These are phyloP conservation scores for Andrena hattorfiana DNA, from an alignment of 2,888 invertebrate species.

Conservation along the genomic window DNA sequence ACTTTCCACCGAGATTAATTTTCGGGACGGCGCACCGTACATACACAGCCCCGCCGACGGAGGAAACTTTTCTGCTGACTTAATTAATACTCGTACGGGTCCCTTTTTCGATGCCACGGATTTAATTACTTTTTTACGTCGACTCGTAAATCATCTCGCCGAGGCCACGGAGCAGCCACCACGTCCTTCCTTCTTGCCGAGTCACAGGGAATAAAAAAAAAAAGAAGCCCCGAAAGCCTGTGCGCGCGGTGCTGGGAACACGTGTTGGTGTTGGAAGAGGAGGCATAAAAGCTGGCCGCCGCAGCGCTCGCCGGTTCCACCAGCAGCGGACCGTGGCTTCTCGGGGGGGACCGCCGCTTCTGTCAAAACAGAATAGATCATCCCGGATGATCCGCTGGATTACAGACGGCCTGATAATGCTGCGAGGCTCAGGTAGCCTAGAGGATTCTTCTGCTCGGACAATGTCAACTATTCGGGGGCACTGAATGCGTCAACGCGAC, in stretches of 20 bases:
- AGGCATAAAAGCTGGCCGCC: slow-evolving; percentile 41
- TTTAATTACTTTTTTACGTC: slow-evolving; percentile 84
- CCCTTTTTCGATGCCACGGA: slow-evolving; percentile 73
- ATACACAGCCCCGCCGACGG: slow-evolving; percentile 25
- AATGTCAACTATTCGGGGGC: slow-evolving; percentile 23
- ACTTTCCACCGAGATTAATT: slow-evolving; percentile 78
- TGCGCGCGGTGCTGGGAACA: slow-evolving; percentile 54
- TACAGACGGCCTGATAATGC: slow-evolving; percentile 61
- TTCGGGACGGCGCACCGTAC: slow-evolving; percentile 58
- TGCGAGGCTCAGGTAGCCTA: slow-evolving; percentile 46
- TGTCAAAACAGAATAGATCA: slow-evolving; percentile 79
- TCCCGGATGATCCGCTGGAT: slow-evolving; percentile 77
- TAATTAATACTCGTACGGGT: slow-evolving; percentile 79
- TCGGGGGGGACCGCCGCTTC: slow-evolving; percentile 48
- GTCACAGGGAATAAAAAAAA: slow-evolving; percentile 79
- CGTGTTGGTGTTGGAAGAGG: slow-evolving; percentile 41
- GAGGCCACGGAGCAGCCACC: slow-evolving; percentile 55
- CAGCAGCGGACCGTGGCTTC: slow-evolving; percentile 30
- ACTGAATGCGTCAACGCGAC: slow-evolving; percentile 6
- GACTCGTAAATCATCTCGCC: slow-evolving; percentile 82
- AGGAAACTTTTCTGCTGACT: slow-evolving; percentile 72
- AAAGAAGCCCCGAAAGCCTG: slow-evolving; percentile 64
- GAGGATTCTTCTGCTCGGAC: slow-evolving; percentile 31
- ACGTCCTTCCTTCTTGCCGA: slow-evolving; percentile 78
- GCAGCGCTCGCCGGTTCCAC: slow-evolving; percentile 12